Percentiles rank a stretch among this genome's conserved stretches.
phyloP scores from a whole-genome alignment of 1,140 invertebrate species.

The Drosophila kepulauana region DNA sequence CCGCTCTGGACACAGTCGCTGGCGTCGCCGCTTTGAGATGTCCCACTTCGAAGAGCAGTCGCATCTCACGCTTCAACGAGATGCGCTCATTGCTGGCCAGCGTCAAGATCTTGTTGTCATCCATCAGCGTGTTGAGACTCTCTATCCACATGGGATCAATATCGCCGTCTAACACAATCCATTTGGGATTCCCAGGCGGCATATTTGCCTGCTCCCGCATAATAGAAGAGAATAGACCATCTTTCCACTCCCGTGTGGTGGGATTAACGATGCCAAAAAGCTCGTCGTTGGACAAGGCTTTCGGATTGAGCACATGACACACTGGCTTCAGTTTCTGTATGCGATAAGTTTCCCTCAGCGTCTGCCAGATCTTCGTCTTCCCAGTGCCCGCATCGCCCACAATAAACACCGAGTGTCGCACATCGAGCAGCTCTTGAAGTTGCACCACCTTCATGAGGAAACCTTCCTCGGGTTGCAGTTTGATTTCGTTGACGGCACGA shows the following conservation, averaged over 20 bases:
- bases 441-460: constrained; percentile 94
- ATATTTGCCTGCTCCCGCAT: constrained; percentile 97
- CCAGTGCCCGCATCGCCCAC: constrained; percentile 94
- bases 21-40: constrained; percentile 96
- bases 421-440: constrained; percentile 93
- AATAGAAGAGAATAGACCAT: constrained; percentile 96
- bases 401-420: constrained; percentile 95
- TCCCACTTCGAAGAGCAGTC: constrained; percentile 97
- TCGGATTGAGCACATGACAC: constrained; percentile 96
- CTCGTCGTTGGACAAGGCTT: constrained; percentile 98
- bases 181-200: constrained; percentile 91
- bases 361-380: constrained; percentile 95
- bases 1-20: constrained; percentile 97
- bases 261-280: constrained; percentile 98
- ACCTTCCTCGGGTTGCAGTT: constrained; percentile 93
- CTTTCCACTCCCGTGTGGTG: constrained; percentile 98
- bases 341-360: constrained; percentile 91
- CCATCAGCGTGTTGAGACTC: constrained; percentile 95
- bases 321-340: constrained; percentile 92
- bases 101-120: constrained; percentile 95
- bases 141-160: constrained; percentile 99
- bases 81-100: constrained; percentile 97
- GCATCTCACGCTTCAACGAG: constrained; percentile 95
- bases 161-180: constrained; percentile 98
- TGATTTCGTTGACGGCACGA: constrained; percentile 90